Conservation (phyloP, 2,888 invertebrate genomes). For the Eugnorisma glareosa region DNA sequence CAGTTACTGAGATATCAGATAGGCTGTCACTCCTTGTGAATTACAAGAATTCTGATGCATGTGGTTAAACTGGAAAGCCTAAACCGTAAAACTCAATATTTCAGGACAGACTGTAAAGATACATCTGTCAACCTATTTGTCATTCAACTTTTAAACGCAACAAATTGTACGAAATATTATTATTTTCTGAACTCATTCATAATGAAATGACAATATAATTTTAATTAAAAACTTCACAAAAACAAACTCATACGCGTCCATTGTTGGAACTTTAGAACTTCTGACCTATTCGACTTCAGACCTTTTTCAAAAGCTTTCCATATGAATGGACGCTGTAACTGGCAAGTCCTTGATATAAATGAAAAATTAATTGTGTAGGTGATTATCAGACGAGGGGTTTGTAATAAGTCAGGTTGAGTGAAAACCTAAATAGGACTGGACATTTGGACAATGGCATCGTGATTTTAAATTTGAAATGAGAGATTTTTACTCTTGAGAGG, state of each 20-base stretch:
- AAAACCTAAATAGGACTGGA: background rate
- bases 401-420: background rate
- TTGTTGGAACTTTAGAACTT: conserved; percentile 22
- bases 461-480: background rate
- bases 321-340: background rate
- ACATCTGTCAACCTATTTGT: too few relatives aligned
- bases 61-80: too few relatives aligned
- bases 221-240: conserved; percentile 39
- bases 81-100: too few relatives aligned
- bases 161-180: too few relatives aligned
- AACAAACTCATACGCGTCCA: conserved; percentile 15
- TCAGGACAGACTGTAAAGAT: too few relatives aligned
- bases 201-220: conserved; percentile 14
- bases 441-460: background rate
- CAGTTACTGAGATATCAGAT: too few relatives aligned
- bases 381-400: conserved; percentile 18
- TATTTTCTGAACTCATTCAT: background rate
- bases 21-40: too few relatives aligned
- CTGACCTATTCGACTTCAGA: conserved; percentile 19
- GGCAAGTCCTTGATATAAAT: conserved; percentile 23
- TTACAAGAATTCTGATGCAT: too few relatives aligned
- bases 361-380: conserved; percentile 43
- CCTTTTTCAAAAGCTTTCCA: conserved; percentile 9
- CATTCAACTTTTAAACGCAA: too few relatives aligned
- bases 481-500: background rate